phyloP scores from a whole-genome alignment of 2,113 vertebrate genomes.

The Upupa epops region DNA sequence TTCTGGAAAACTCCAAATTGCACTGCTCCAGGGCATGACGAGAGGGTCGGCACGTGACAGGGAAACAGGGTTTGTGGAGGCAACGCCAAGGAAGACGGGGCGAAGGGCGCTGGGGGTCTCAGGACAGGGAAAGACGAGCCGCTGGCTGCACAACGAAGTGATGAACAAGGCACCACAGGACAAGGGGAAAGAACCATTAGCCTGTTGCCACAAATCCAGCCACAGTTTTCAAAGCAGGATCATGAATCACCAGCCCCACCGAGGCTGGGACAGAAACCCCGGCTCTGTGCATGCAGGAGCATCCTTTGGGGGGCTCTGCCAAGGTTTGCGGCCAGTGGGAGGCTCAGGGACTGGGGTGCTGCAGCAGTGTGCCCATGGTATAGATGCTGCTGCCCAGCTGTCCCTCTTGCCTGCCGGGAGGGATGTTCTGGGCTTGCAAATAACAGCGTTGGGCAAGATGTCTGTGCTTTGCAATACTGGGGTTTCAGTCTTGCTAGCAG shows the following conservation, averaged over 20 bases:
- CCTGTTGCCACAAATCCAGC: background rate
- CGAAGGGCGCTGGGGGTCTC: background rate
- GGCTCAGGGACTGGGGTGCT: background rate
- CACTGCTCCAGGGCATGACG: background rate
- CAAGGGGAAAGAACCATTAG: background rate
- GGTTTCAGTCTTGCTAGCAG: background rate
- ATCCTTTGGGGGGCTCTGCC: too few species aligned
- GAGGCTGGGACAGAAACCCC: background rate
- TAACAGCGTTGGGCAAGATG: fast-evolving
- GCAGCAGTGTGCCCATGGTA: fast-evolving
- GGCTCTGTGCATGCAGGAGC: background rate
- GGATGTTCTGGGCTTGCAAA: background rate
- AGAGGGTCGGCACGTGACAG: background rate
- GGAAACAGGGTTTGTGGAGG: background rate
- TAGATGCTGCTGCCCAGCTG: background rate
- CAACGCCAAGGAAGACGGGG: background rate
- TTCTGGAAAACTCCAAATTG: background rate
- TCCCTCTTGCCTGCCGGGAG: fast-evolving
- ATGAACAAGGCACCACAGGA: background rate
- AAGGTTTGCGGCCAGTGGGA: background rate
- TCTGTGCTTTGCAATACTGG: background rate
- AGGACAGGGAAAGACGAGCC: background rate
- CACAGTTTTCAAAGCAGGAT: background rate
- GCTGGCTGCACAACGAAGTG: background rate
- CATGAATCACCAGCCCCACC: background rate